A percentile compares a stretch with the other conserved stretches of the same genome.
Evolutionary conservation across 2,888 invertebrate species (phyloP).

Genomic region (Furcula furcula): DNA sequence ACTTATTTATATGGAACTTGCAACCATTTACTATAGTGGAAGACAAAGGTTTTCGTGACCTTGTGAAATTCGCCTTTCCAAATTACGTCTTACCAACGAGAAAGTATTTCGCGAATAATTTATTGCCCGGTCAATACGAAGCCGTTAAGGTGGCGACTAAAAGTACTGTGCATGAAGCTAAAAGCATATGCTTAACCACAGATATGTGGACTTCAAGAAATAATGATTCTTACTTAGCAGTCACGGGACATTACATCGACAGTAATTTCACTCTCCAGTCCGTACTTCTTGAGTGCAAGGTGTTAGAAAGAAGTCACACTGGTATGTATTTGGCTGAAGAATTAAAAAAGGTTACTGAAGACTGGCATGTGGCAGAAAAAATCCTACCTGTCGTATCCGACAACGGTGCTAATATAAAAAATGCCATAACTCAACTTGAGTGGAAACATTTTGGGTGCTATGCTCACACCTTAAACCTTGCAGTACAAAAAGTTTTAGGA

Average conservation of each 20-base stretch:
- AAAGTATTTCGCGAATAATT: conserved; percentile 23
- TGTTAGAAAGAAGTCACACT: too few relatives aligned
- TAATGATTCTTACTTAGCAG: conserved; percentile 7
- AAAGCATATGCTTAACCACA: conserved; percentile 14
- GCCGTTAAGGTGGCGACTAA: conserved; percentile 7
- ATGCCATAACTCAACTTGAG: conserved; percentile 5
- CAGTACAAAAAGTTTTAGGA: conserved; percentile 3
- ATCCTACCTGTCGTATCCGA: conserved; percentile 9
- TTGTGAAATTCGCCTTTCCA: conserved; percentile 16
- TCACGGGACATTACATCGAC: too few relatives aligned
- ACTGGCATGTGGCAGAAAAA: conserved; percentile 6
- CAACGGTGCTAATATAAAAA: conserved; percentile 19
- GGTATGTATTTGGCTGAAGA: too few relatives aligned
- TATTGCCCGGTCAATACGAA: conserved; percentile 14
- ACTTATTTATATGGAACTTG: conserved; percentile 17
- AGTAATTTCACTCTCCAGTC: too few relatives aligned
- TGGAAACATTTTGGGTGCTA: conserved; percentile 27
- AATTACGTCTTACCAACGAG: conserved; percentile 19
- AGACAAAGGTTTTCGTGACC: conserved; percentile 15
- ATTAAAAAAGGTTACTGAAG: conserved; percentile 4
- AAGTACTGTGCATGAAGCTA: conserved; percentile 8
- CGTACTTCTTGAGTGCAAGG: too few relatives aligned
- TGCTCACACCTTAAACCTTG: conserved; percentile 18
- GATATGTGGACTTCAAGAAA: conserved; percentile 17
- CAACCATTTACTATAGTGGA: conserved; percentile 21